These are phyloP conservation scores for Porites cylindrica DNA, from an alignment of 92 coral and sea anemone genomes.

Conservation along the genomic window DNA sequence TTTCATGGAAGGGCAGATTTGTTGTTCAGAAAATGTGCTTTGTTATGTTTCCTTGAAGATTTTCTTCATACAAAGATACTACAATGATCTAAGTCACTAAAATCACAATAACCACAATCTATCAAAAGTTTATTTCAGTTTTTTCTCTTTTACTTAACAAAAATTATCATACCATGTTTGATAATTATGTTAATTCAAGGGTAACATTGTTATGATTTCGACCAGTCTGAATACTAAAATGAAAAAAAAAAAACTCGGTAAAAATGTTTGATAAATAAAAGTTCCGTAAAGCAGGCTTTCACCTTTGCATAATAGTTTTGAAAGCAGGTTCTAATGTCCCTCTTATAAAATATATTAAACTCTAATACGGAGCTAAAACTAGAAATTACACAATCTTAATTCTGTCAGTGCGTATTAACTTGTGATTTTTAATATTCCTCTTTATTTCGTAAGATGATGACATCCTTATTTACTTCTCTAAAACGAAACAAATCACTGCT, in stretches of 20 bases:
- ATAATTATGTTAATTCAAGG: background rate
- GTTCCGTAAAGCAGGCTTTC: background rate
- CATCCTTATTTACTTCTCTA: background rate
- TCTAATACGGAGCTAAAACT: background rate
- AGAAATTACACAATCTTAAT: background rate
- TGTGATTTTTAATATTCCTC: background rate
- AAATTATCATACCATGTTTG: background rate
- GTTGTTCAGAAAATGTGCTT: constrained; percentile 33
- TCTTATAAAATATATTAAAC: background rate
- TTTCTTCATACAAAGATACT: background rate
- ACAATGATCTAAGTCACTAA: constrained; percentile 18
- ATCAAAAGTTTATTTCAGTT: background rate
- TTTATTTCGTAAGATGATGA: background rate
- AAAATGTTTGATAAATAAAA: background rate
- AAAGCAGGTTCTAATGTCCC: background rate
- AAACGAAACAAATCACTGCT: background rate
- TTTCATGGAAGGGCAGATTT: constrained; percentile 4
- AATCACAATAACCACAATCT: background rate
- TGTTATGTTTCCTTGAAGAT: background rate
- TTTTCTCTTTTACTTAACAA: background rate
- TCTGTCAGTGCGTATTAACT: background rate
- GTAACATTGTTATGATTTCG: background rate
- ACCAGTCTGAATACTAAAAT: background rate
- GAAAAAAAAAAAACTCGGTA: too few species aligned
- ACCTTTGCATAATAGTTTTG: background rate